These are phyloP conservation scores for Sylvilagus floridanus DNA, from an alignment of 2,797 vertebrate genomes.

Conservation along the genomic window DNA sequence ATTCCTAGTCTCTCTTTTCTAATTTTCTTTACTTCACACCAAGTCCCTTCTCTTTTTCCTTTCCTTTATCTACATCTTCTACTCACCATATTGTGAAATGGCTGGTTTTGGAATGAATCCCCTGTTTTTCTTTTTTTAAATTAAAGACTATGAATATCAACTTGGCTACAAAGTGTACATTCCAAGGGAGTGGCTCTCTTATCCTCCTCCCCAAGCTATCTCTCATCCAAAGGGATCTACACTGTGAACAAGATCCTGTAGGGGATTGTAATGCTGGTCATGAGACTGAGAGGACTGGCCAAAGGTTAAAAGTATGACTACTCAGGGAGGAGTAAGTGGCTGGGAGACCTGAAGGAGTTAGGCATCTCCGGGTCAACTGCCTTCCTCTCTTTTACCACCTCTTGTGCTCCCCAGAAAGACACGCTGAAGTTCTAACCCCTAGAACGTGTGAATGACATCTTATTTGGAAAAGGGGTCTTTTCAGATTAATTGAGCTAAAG, in stretches of 20 bases:
- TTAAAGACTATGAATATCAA: not conserved
- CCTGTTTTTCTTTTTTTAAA: not conserved
- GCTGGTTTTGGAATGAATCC: not conserved
- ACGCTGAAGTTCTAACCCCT: not conserved
- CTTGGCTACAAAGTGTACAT: not conserved
- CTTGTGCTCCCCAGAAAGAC: not conserved
- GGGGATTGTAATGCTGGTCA: too few relatives aligned
- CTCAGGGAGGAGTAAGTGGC: not conserved
- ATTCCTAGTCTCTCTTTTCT: not conserved
- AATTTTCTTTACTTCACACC: not conserved
- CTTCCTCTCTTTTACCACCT: not conserved
- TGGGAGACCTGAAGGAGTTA: not conserved
- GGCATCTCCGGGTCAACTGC: not conserved
- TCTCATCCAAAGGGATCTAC: too few relatives aligned
- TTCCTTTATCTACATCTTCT: not conserved
- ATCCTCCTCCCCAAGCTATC: too few relatives aligned
- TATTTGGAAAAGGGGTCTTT: not conserved
- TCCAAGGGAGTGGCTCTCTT: not conserved
- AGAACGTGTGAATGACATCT: not conserved
- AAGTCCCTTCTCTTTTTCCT: constrained; percentile 6
- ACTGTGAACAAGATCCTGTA: not conserved
- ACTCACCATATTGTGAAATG: not conserved
- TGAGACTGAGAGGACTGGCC: not conserved
- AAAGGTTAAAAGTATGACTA: not conserved
- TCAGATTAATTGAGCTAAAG: not conserved